Evolutionary conservation across 2,888 invertebrate species (phyloP).

Genomic region (Scaptomyza polygonia): DNA sequence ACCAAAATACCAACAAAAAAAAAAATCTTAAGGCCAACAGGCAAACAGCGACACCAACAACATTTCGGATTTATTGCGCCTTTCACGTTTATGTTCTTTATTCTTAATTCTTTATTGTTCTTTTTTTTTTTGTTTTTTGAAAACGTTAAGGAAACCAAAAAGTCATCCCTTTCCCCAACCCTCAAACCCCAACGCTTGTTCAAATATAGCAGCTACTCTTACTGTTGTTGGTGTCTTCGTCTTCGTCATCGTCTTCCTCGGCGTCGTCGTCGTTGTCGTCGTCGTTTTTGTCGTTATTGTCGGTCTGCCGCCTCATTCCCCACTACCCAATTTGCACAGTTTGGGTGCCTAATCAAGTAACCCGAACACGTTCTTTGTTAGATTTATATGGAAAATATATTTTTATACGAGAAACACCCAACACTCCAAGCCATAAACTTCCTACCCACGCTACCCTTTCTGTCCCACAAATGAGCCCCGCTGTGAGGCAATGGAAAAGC

Average conservation of each 20-base stretch:
- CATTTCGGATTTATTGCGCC: conserved; percentile 69
- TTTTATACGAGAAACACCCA: conserved; percentile 69
- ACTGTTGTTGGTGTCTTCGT: conserved; percentile 43
- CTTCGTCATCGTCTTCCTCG: conserved; percentile 1
- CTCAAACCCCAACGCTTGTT: not conserved
- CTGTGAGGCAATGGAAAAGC: conserved; percentile 55
- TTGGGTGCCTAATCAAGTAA: conserved; percentile 75
- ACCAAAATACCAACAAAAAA: conserved; percentile 19
- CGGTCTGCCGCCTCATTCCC: conserved; percentile 8
- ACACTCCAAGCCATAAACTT: conserved; percentile 19
- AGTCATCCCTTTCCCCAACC: conserved; percentile 36
- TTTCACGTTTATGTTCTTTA: conserved; percentile 26
- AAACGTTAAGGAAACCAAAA: conserved; percentile 68
- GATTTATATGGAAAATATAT: conserved; percentile 82
- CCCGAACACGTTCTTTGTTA: conserved; percentile 81
- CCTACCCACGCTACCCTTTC: not conserved
- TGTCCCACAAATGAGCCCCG: conserved; percentile 22
- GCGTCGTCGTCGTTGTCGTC: not conserved
- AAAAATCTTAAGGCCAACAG: conserved; percentile 11
- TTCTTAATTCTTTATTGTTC: conserved; percentile 10
- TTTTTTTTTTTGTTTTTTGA: conserved; percentile 50
- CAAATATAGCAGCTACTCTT: conserved; percentile 22
- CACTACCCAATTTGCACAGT: conserved; percentile 53
- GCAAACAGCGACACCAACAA: conserved; percentile 54
- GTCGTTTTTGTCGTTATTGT: conserved; percentile 22